phyloP scores from a whole-genome alignment of 1,140 invertebrate species.

The Ladona fulva region DNA sequence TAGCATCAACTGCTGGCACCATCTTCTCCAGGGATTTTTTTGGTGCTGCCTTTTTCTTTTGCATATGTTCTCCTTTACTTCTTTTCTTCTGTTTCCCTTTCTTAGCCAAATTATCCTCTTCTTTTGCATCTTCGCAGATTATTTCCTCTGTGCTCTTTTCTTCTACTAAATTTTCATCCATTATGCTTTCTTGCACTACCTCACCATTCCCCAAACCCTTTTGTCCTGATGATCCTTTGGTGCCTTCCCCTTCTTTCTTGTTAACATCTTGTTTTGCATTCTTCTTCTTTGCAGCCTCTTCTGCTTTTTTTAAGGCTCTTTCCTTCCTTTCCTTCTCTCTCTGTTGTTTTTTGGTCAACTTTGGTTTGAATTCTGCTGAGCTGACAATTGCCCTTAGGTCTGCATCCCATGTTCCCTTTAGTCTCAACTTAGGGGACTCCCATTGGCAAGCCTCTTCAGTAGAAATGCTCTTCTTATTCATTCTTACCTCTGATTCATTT shows the following conservation, averaged over 20 bases:
- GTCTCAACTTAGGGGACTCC: conserved; percentile 12
- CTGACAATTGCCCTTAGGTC: conserved; percentile 29
- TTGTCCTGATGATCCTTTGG: not conserved
- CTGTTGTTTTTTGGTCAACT: not conserved
- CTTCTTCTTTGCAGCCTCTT: not conserved
- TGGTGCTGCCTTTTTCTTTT: not conserved
- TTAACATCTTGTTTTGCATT: not conserved
- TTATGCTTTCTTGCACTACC: not conserved
- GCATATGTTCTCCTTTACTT: not conserved
- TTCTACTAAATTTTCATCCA: not conserved
- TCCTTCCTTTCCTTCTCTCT: not conserved
- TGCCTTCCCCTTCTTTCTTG: not conserved
- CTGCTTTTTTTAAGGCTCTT: not conserved
- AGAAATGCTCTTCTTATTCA: too few relatives aligned
- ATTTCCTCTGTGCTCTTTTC: not conserved
- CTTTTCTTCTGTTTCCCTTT: not conserved
- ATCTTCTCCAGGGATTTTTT: too few relatives aligned
- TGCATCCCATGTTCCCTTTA: conserved; percentile 32
- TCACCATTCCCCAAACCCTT: not conserved
- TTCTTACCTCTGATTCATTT: too few relatives aligned
- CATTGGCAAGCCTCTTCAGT: not conserved
- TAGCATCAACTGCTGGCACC: too few relatives aligned
- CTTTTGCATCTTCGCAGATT: not conserved
- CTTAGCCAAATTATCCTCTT: not conserved
- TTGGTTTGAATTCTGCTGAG: not conserved